Evolutionary conservation across 1,140 invertebrate genomes (phyloP).

Genomic region (Achatina immaculata): DNA sequence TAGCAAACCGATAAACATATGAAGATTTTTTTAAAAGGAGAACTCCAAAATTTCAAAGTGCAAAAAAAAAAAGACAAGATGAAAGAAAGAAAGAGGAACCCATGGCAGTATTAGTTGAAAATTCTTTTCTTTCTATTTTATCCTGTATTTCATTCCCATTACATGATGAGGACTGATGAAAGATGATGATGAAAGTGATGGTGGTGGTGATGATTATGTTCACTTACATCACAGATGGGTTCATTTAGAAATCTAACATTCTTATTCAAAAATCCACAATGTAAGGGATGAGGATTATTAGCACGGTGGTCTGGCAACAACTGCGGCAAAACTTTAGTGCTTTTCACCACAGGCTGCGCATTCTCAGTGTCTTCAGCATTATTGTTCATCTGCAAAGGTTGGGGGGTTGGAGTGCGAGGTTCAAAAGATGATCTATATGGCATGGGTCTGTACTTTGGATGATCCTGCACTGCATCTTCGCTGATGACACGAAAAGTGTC

Average conservation of each 20-base stretch:
- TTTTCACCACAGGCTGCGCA: slow-evolving; percentile 50
- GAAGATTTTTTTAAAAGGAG: too few relatives aligned
- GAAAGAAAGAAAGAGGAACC: too few relatives aligned
- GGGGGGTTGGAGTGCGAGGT: slow-evolving; percentile 40
- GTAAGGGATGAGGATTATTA: slow-evolving; percentile 61
- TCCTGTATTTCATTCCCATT: too few relatives aligned
- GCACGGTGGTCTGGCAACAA: slow-evolving; percentile 56
- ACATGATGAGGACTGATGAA: too few relatives aligned
- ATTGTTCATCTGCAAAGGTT: slow-evolving; percentile 24
- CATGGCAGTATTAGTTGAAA: too few relatives aligned
- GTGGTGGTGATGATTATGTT: too few relatives aligned
- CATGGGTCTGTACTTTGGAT: slow-evolving; percentile 41
- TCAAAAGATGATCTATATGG: slow-evolving; percentile 46
- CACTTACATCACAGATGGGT: slow-evolving; percentile 61
- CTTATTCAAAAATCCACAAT: slow-evolving; percentile 61
- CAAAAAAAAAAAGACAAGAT: too few relatives aligned
- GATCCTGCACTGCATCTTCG: slow-evolving; percentile 54
- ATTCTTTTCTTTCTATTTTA: too few relatives aligned
- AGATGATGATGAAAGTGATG: too few relatives aligned
- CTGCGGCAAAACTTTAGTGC: slow-evolving; percentile 54
- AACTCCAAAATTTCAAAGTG: too few relatives aligned
- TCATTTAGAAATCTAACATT: slow-evolving; percentile 64
- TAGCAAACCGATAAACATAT: too few relatives aligned
- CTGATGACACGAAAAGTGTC: slow-evolving; percentile 67
- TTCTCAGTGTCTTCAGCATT: slow-evolving; percentile 36